Conservation (phyloP, 2,888 invertebrate species). For the Hypolimnas misippus region DNA sequence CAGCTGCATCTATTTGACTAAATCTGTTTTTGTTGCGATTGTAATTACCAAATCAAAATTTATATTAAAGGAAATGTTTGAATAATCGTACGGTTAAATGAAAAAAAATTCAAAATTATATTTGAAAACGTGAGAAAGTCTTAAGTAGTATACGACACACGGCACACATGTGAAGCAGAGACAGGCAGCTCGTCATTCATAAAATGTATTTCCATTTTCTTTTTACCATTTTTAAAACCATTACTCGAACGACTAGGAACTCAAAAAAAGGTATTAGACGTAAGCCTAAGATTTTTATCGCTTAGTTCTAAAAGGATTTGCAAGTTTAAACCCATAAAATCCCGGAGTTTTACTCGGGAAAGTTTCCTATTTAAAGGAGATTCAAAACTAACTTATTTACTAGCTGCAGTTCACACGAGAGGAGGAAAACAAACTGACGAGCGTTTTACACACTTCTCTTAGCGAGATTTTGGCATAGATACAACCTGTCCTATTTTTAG, state of each 20-base stretch:
- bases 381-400: constrained; percentile 29
- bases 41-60: no score
- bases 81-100: no score
- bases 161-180: no score
- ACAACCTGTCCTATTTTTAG: neutral
- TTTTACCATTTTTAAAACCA: no score
- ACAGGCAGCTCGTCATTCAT: no score
- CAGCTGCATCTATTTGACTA: no score
- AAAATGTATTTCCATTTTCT: no score
- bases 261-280: neutral
- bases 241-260: neutral
- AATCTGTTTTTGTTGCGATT: no score
- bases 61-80: no score
- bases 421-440: constrained; percentile 7
- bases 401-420: neutral
- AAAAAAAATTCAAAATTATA: no score
- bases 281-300: constrained; percentile 11
- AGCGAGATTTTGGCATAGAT: neutral
- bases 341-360: constrained; percentile 13
- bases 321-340: constrained; percentile 23
- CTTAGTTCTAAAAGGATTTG: constrained; percentile 10
- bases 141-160: no score
- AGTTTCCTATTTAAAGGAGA: constrained; percentile 25
- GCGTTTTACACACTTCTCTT: neutral
- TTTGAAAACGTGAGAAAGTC: no score